Conservation (phyloP, 2,888 invertebrate genomes). For the Lymantria monacha region DNA sequence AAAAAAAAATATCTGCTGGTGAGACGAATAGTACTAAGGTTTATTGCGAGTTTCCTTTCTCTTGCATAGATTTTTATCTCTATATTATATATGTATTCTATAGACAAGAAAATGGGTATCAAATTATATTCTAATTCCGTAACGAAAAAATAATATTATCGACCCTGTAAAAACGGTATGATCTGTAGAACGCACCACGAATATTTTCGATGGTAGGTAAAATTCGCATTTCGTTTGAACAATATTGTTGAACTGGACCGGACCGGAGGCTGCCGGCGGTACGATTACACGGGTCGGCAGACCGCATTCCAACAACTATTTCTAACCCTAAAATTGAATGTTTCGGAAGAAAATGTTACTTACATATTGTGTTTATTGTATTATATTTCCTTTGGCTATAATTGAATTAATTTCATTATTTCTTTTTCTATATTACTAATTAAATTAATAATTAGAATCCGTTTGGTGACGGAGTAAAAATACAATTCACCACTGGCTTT, state of each 20-base stretch:
- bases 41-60: too few species aligned
- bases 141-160: too few species aligned
- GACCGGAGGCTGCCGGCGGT: slow-evolving; percentile 34
- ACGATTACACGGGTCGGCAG: slow-evolving; percentile 52
- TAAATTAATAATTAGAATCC: too few species aligned
- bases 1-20: too few species aligned
- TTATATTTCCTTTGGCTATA: slow-evolving; percentile 2
- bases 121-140: too few species aligned
- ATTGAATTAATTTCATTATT: slow-evolving; percentile 1
- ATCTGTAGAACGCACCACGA: background rate
- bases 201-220: slow-evolving; percentile 4
- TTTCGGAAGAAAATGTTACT: slow-evolving; percentile 31
- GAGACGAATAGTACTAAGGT: too few species aligned
- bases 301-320: slow-evolving; percentile 24
- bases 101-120: too few species aligned
- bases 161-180: too few species aligned
- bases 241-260: slow-evolving; percentile 32
- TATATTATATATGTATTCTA: too few species aligned
- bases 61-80: too few species aligned
- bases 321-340: slow-evolving; percentile 35
- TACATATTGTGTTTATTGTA: slow-evolving; percentile 1
- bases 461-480: too few species aligned
- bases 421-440: background rate
- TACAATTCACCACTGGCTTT: too few species aligned
- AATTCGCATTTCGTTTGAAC: slow-evolving; percentile 15